These are phyloP conservation scores for Galaxias olidus DNA, from an alignment of 2,797 vertebrate species.

Conservation along the genomic window DNA sequence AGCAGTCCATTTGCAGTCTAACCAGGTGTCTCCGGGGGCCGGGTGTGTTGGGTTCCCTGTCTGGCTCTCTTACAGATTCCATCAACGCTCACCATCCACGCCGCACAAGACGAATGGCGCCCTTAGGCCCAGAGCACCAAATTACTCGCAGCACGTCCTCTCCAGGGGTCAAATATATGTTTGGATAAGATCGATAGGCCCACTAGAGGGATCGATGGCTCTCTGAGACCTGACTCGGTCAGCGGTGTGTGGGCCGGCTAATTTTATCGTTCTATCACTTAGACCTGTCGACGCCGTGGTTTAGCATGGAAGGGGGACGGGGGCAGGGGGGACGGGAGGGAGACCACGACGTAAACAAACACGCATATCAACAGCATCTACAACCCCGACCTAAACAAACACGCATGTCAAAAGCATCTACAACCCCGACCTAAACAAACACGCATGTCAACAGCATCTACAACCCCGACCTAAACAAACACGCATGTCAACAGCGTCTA, in stretches of 20 bases:
- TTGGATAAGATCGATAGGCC: slow-evolving; percentile 29
- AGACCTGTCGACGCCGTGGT: slow-evolving; percentile 17
- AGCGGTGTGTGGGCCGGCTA: not conserved
- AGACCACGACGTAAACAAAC: not conserved
- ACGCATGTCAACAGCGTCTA: no score
- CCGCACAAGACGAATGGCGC: slow-evolving; percentile 46
- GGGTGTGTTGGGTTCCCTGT: slow-evolving; percentile 50
- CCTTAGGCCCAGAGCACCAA: slow-evolving; percentile 29
- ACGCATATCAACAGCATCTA: no score
- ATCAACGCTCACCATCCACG: slow-evolving; percentile 26
- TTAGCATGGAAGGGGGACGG: not conserved
- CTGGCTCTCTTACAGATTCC: slow-evolving; percentile 51
- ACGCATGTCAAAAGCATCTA: no score
- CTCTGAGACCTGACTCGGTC: not conserved
- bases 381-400: no score
- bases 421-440: no score
- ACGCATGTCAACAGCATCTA: no score
- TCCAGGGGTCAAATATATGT: slow-evolving; percentile 41
- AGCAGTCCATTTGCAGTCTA: slow-evolving; percentile 51
- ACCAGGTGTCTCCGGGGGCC: slow-evolving; percentile 24
- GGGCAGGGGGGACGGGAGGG: not conserved
- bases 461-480: no score
- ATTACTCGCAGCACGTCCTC: slow-evolving; percentile 44
- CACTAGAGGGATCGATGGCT: slow-evolving; percentile 21
- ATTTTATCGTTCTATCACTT: slow-evolving; percentile 23